Base-by-base conservation (phyloP, 2,797 vertebrate species). In the Cyclopterus lumpus region DNA sequence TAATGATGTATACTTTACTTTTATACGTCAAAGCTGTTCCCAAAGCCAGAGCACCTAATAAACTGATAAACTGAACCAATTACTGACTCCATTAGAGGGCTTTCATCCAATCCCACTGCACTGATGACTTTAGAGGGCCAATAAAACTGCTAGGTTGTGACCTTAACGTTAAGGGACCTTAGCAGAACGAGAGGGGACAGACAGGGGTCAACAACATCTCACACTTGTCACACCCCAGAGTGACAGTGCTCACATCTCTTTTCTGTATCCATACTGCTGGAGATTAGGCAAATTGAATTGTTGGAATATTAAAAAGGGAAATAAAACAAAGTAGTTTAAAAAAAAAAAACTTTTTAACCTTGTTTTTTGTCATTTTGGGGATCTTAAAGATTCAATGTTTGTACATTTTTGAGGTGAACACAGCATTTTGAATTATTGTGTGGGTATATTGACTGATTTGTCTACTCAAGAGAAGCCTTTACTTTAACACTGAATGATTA, bases 61-160 rank as follows among this genome's bases (percentile, higher is more conserved):
- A 94, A 94, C 88, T 79, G 88, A 94, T 92, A 73, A 89, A 85
- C 73, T 84, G 84, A 82, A 91, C 90, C 91, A 94, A 94, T 95
- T 94, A 95, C 90, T 86, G 90, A 93, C 92, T 94, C 92, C 90
- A 93, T 95, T 94, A 95, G 93, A 69, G 26, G 80, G 54, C 83
- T 91, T 89, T 92, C 89, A 87, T 88, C 90, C 87, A 86, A 92
- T 89, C 84, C 86, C 84, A 74, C 82, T 79, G 82, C 85, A 74
- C 89, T 93, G 92, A 94, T 93, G 91, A 91, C 83, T 93, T 92
- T 91, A 93, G 89, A 87, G 92, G 89, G 83, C 91, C 93, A 93
- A 93, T 95, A 94, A 94, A 95, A 84, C 78, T 69, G 87, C 90
- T 91, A 86, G 90, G 92, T 88, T 92, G 86, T 87, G 91, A 93